Evolutionary conservation across 2,888 invertebrate genomes (phyloP).

Genomic region (Pheosia gnoma): DNA sequence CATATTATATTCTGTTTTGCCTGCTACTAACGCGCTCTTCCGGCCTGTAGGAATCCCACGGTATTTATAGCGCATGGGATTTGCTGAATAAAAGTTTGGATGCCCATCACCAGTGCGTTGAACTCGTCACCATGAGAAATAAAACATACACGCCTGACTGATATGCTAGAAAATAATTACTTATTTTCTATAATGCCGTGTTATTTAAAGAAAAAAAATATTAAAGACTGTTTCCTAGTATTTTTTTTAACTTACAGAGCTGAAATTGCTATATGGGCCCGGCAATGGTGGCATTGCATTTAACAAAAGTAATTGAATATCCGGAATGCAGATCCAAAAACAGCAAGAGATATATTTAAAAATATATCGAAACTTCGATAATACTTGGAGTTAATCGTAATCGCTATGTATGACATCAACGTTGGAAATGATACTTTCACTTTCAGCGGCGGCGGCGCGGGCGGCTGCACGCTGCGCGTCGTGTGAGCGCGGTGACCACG

Average conservation of each 20-base stretch:
- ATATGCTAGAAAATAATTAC: constrained; percentile 13
- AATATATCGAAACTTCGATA: not conserved
- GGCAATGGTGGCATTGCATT: too few relatives aligned
- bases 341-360: not conserved
- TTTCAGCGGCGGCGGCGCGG: constrained; percentile 39
- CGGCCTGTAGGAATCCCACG: constrained; percentile 19
- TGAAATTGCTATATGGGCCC: too few relatives aligned
- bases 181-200: not conserved
- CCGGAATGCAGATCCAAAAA: not conserved
- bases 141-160: constrained; percentile 18
- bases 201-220: not conserved
- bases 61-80: constrained; percentile 38
- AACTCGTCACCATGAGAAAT: constrained; percentile 32
- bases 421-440: constrained; percentile 65
- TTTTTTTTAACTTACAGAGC: too few relatives aligned
- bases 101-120: constrained; percentile 38
- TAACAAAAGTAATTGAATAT: not conserved
- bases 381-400: constrained; percentile 38
- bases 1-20: constrained; percentile 9
- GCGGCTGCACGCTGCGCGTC: not conserved
- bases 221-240: too few relatives aligned
- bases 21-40: constrained; percentile 17
- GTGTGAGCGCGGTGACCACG: constrained; percentile 28
- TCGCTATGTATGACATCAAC: constrained; percentile 54
- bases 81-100: constrained; percentile 41